Percentiles rank a stretch among this genome's conserved stretches.
phyloP scores from a whole-genome alignment of 2,113 vertebrate species.

The Oophaga pumilio region DNA sequence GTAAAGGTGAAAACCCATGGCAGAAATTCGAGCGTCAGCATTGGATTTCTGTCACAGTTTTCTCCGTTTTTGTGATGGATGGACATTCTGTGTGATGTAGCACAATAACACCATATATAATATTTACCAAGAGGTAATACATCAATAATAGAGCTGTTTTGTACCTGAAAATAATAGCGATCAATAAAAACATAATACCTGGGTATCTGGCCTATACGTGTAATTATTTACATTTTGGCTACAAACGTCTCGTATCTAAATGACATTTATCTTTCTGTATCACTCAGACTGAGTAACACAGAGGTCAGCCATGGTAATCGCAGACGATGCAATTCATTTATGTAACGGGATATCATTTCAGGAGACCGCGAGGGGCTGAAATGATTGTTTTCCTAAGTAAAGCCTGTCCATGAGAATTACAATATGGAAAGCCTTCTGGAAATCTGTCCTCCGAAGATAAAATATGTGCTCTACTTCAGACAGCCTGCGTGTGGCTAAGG shows the following conservation, averaged over 20 bases:
- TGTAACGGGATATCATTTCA: constrained; percentile 5
- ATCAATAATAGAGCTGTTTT: neutral
- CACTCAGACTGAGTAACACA: neutral
- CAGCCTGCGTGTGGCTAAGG: neutral
- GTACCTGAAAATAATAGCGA: neutral
- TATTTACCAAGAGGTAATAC: neutral
- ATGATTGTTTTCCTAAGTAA: constrained; percentile 30
- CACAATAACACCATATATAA: neutral
- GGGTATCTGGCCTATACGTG: neutral
- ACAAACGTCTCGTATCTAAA: neutral
- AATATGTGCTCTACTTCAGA: neutral
- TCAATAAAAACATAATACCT: neutral
- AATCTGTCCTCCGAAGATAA: neutral
- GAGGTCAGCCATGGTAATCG: neutral
- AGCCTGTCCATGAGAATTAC: neutral
- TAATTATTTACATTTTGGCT: too few species aligned
- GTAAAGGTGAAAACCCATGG: too few species aligned
- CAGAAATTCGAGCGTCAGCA: too few species aligned
- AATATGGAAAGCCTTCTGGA: constrained; percentile 26
- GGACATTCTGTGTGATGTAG: neutral
- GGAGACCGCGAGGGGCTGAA: neutral
- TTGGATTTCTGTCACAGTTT: too few species aligned
- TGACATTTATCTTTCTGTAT: neutral
- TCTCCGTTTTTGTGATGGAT: too few species aligned
- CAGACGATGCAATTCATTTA: neutral